Percentiles rank a stretch among this genome's conserved stretches.
Conservation (phyloP, 2,797 vertebrate species). For the Periparus ater region DNA sequence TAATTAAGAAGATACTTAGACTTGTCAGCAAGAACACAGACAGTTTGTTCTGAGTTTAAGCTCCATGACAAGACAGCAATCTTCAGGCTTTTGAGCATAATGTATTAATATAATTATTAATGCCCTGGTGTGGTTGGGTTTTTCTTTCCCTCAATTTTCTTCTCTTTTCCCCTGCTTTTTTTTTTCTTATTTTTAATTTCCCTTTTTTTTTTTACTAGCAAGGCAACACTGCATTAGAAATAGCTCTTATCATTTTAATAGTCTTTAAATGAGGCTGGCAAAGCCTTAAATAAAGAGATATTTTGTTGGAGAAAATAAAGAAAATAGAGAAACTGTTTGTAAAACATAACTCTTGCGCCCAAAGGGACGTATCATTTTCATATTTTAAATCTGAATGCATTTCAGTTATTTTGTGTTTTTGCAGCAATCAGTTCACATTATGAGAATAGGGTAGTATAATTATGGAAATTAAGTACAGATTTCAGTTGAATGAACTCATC, state of each 20-base stretch:
- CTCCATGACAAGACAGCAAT: slow-evolving; percentile 30
- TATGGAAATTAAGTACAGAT: slow-evolving; percentile 82
- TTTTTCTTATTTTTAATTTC: background rate
- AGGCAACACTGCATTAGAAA: slow-evolving; percentile 40
- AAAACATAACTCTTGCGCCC: slow-evolving; percentile 72
- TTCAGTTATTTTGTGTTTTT: slow-evolving; percentile 75
- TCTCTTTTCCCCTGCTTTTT: background rate
- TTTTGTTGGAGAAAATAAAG: slow-evolving; percentile 46
- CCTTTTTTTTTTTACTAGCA: background rate
- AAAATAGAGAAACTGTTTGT: slow-evolving; percentile 72
- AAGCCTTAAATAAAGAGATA: slow-evolving; percentile 68
- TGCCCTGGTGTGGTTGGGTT: background rate
- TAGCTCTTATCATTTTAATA: slow-evolving; percentile 58
- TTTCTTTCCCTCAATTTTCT: background rate
- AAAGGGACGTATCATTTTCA: slow-evolving; percentile 76
- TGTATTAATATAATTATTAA: slow-evolving; percentile 44
- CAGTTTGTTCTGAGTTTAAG: slow-evolving; percentile 48
- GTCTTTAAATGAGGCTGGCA: slow-evolving; percentile 60
- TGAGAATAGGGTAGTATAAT: slow-evolving; percentile 79
- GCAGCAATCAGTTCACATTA: slow-evolving; percentile 79
- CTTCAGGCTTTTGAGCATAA: slow-evolving; percentile 23
- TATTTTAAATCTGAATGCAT: slow-evolving; percentile 74
- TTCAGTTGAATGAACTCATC: slow-evolving; percentile 82
- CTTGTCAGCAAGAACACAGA: slow-evolving; percentile 42
- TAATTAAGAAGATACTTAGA: slow-evolving; percentile 57